These are phyloP conservation scores for Rhodinocichla rosea DNA, from an alignment of 2,113 vertebrate species.

Conservation along the genomic window DNA sequence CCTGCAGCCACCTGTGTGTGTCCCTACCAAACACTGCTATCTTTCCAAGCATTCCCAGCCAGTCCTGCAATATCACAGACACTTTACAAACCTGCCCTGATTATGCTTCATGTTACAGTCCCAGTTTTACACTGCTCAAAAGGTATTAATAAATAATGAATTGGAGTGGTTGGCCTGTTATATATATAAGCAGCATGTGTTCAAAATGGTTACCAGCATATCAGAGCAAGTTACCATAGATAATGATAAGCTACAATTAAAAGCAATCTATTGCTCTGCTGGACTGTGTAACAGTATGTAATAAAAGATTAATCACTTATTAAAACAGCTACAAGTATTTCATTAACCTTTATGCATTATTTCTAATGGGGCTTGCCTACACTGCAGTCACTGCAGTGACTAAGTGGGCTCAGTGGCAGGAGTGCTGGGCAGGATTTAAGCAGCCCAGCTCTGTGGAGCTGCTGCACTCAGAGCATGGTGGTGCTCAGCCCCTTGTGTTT, in stretches of 20 bases:
- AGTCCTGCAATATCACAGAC: neutral
- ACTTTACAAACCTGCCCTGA: neutral
- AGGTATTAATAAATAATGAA: constrained; percentile 35
- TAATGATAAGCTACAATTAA: constrained; percentile 52
- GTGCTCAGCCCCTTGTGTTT: neutral
- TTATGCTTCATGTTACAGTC: neutral
- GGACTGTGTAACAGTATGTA: constrained; percentile 17
- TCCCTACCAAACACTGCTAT: neutral
- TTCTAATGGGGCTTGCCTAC: constrained; percentile 11
- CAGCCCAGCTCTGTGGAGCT: neutral
- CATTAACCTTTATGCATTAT: constrained; percentile 61
- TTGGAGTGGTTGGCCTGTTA: neutral
- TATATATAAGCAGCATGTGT: constrained; percentile 18
- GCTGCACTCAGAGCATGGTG: neutral
- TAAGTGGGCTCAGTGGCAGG: neutral
- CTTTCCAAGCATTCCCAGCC: neutral
- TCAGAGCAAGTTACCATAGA: neutral
- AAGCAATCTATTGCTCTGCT: constrained; percentile 56
- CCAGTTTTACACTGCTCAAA: neutral
- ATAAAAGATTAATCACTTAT: constrained; percentile 59
- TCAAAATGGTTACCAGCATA: neutral
- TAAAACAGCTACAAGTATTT: constrained; percentile 55
- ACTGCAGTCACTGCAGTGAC: neutral
- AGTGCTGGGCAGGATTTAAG: neutral
- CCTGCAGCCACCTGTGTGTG: neutral